These are phyloP conservation scores for Pelosia muscerda DNA, from an alignment of 2,888 invertebrate species.

Conservation along the genomic window DNA sequence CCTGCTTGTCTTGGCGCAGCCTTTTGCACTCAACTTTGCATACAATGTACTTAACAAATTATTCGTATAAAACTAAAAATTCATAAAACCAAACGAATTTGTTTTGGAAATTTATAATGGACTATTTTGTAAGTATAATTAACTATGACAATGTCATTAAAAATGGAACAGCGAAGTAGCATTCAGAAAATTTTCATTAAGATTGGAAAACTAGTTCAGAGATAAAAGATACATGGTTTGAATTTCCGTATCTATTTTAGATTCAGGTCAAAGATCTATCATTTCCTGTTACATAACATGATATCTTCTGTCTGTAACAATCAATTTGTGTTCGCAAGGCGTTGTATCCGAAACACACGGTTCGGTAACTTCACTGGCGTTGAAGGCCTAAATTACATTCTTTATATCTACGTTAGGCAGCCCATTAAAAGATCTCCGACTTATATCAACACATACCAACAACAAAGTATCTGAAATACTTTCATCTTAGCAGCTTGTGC, in stretches of 20 bases:
- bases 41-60: too few species aligned
- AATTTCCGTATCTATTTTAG: slow-evolving; percentile 28
- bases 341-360: slow-evolving; percentile 62
- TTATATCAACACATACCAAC: too few species aligned
- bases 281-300: slow-evolving; percentile 48
- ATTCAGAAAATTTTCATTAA: neutral
- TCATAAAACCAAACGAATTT: neutral
- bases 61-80: too few species aligned
- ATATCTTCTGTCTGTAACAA: slow-evolving; percentile 57
- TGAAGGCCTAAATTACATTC: slow-evolving; percentile 60
- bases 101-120: neutral
- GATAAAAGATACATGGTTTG: neutral
- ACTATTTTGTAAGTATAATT: neutral
- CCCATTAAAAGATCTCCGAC: slow-evolving; percentile 53
- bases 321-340: slow-evolving; percentile 67
- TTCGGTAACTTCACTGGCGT: slow-evolving; percentile 55
- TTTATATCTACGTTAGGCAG: slow-evolving; percentile 58
- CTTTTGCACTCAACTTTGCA: too few species aligned
- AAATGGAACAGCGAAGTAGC: neutral
- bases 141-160: neutral
- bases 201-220: neutral
- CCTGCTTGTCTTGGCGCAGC: too few species aligned
- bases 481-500: slow-evolving; percentile 53
- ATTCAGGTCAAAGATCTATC: slow-evolving; percentile 40
- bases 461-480: too few species aligned